Evolutionary conservation across 2,888 invertebrate genomes (phyloP), one percentile per base, ranked within the genome.

Genomic region (Ceramica pisi): DNA sequence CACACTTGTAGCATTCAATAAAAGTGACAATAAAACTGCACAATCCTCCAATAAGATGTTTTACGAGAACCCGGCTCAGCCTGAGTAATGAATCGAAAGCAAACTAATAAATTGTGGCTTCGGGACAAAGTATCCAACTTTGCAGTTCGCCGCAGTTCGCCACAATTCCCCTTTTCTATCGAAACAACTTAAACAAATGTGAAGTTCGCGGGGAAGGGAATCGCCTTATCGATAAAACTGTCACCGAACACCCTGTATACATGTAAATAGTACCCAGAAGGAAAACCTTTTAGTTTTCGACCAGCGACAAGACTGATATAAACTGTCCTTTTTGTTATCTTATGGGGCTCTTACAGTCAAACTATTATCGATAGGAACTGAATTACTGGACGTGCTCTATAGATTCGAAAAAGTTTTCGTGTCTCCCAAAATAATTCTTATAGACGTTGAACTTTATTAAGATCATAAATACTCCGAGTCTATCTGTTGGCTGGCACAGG

Each of bases 31-130:
- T 92, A 92, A 92, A 90, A 82, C 87, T 81, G 87, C 78, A 88
- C 87, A 85, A 87, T 86, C 84, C 87, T 86, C 87, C 88, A 83
- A 85, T 86, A 86, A 87, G 84, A 87, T 82, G 83, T 87, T 85
- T 87, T 86, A 87, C 87, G 89, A 89, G 85, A 86, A 83, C 84
- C 82, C 72, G 73, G 48, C 74, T 62, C 66, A 75, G 50, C 62
- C 84, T 82, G 86, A 88, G 90, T 92, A 92, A 92, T 92, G 92
- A 90, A 92, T 90, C 86, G 89, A 87, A 88, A 86, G 87, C 88
- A 88, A 89, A 89, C 90, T 86, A 90, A 92, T 92, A 92, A 90
- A 92, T 92, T 90, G 90, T 86, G 90, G 90, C 87, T 85, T 82
- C 87, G 78, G 83, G 85, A 87, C 88, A 90, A 89, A 91, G 90